A percentile compares a stretch with the other conserved stretches of the same genome.
These are phyloP conservation scores for Halcyon smyrnensis DNA, from an alignment of 2,797 vertebrate genomes.

Conservation along the genomic window DNA sequence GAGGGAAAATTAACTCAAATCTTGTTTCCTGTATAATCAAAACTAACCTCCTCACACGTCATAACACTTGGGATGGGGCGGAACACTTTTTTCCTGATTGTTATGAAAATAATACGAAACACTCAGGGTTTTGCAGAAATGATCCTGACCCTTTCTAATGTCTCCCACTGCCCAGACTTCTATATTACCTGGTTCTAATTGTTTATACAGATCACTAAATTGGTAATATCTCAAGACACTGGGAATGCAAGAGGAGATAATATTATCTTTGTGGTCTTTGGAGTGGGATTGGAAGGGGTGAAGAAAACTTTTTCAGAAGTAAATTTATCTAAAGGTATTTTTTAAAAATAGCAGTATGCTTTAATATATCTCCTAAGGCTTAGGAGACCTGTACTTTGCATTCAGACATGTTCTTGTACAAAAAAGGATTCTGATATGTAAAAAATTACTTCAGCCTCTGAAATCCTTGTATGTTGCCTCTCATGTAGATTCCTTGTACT, in stretches of 20 bases:
- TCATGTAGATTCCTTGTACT: background rate
- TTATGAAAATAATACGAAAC: background rate
- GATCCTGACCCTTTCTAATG: background rate
- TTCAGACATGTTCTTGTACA: background rate
- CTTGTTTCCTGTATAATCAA: conserved; percentile 17
- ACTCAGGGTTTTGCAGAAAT: background rate
- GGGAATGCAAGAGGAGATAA: background rate
- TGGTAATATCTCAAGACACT: background rate
- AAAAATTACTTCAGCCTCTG: background rate
- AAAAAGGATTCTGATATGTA: background rate
- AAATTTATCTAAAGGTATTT: background rate
- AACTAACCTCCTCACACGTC: background rate
- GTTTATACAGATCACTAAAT: background rate
- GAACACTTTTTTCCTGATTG: background rate
- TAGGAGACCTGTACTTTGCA: background rate
- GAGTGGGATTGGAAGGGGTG: background rate
- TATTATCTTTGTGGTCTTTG: background rate
- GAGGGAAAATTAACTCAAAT: background rate
- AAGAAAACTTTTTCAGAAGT: background rate
- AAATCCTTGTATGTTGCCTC: background rate
- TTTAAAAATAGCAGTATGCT: background rate
- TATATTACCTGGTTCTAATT: background rate
- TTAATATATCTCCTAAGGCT: background rate
- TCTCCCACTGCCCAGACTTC: background rate
- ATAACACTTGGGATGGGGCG: background rate